A percentile compares a stretch with the other conserved stretches of the same genome.
phyloP scores from a whole-genome alignment of 2,888 invertebrate genomes.

The Lasioglossum pauxillum region DNA sequence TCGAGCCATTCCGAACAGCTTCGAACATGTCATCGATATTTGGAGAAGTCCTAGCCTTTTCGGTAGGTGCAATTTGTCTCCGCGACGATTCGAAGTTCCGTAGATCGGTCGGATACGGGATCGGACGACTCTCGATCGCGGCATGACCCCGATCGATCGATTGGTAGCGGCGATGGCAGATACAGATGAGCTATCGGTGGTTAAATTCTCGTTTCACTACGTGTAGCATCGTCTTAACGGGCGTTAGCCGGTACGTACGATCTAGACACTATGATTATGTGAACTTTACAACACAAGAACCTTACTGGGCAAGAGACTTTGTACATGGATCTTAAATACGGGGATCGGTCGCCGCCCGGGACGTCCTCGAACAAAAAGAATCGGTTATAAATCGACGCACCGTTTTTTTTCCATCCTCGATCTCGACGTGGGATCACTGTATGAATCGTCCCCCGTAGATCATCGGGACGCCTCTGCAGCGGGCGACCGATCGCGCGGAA shows the following conservation, averaged over 20 bases:
- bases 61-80: not conserved
- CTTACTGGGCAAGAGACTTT: conserved; percentile 83
- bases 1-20: not conserved
- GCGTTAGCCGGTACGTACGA: conserved; percentile 80
- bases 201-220: conserved; percentile 81
- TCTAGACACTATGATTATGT: conserved; percentile 84
- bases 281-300: conserved; percentile 84
- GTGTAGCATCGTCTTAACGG: conserved; percentile 79
- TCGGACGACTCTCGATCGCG: conserved; percentile 36
- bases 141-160: conserved; percentile 38
- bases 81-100: not conserved
- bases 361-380: not conserved
- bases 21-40: not conserved
- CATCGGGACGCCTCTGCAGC: conserved; percentile 51
- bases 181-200: conserved; percentile 82
- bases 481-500: conserved; percentile 70
- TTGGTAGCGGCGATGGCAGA: conserved; percentile 80
- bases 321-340: conserved; percentile 83
- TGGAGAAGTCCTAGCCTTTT: not conserved
- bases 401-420: not conserved
- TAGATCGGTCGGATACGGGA: no score
- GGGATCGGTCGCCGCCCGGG: conserved; percentile 47
- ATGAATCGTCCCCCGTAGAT: not conserved
- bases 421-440: not conserved
- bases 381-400: not conserved